A percentile compares a stretch with the other conserved stretches of the same genome.
phyloP scores from a whole-genome alignment of 2,113 vertebrate genomes.

The Lethenteron reissneri region DNA sequence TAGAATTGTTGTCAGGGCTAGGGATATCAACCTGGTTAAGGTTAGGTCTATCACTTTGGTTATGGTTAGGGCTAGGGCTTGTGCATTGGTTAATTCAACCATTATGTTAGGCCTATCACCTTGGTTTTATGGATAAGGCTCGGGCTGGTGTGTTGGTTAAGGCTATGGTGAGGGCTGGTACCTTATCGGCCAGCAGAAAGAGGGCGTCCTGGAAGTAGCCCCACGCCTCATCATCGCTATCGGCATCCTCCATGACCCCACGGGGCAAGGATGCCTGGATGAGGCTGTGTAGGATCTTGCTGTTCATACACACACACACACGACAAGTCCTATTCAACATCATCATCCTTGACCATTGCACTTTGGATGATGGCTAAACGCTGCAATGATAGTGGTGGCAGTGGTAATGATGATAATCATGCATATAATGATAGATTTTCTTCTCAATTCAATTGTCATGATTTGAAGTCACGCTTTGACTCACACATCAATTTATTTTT shows the following conservation, averaged over 20 bases:
- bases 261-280: slow-evolving; percentile 46
- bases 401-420: no score
- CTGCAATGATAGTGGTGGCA: no score
- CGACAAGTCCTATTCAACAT: background rate
- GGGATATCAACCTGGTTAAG: background rate
- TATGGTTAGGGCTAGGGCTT: background rate
- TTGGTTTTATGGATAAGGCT: slow-evolving; percentile 2
- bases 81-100: slow-evolving; percentile 12
- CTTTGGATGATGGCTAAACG: no score
- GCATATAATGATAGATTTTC: no score
- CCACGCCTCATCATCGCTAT: slow-evolving; percentile 42
- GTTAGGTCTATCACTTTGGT: slow-evolving; percentile 14
- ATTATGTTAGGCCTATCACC: slow-evolving; percentile 11
- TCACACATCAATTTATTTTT: no score
- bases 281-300: slow-evolving; percentile 52
- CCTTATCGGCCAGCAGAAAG: slow-evolving; percentile 27
- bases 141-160: background rate
- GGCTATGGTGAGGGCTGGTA: slow-evolving; percentile 31
- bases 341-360: no score
- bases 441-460: no score
- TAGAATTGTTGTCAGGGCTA: background rate
- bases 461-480: no score
- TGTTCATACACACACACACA: slow-evolving; percentile 19
- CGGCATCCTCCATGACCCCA: slow-evolving; percentile 27
- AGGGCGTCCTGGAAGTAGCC: slow-evolving; percentile 52